phyloP scores from a whole-genome alignment of 2,113 vertebrate species.

The Mellivora capensis region DNA sequence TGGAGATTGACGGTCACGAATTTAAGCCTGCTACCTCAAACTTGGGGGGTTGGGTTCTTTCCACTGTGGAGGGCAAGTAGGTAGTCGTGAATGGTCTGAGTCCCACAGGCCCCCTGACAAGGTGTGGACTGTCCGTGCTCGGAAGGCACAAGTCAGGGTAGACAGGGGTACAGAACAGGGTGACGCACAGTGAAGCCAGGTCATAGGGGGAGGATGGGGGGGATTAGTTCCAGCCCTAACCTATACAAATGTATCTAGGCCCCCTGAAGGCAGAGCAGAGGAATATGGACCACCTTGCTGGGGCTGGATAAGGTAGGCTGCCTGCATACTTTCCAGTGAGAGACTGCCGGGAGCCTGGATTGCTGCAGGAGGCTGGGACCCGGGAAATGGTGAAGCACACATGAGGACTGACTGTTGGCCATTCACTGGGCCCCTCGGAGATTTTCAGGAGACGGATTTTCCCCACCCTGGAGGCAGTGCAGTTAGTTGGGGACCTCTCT shows the following conservation, averaged over 20 bases:
- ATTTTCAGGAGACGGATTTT: background rate
- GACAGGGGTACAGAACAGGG: background rate
- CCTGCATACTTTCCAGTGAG: background rate
- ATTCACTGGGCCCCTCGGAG: background rate
- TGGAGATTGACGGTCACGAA: background rate
- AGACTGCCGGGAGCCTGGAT: background rate
- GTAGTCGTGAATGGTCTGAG: background rate
- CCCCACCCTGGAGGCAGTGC: background rate
- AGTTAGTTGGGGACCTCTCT: background rate
- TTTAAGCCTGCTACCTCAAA: background rate
- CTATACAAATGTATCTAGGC: background rate
- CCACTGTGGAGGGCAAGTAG: background rate
- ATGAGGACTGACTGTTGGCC: background rate
- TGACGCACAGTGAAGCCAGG: background rate
- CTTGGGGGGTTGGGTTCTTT: background rate
- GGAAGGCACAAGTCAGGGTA: background rate
- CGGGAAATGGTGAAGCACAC: background rate
- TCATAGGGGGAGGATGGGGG: background rate
- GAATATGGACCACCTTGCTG: background rate
- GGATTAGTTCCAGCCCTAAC: background rate
- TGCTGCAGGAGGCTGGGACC: background rate
- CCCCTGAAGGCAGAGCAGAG: background rate
- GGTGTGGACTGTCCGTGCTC: background rate
- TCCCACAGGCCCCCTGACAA: background rate
- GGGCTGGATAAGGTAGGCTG: background rate